Base-by-base conservation (phyloP, 2,113 vertebrate species). In the Mus spicilegus region DNA sequence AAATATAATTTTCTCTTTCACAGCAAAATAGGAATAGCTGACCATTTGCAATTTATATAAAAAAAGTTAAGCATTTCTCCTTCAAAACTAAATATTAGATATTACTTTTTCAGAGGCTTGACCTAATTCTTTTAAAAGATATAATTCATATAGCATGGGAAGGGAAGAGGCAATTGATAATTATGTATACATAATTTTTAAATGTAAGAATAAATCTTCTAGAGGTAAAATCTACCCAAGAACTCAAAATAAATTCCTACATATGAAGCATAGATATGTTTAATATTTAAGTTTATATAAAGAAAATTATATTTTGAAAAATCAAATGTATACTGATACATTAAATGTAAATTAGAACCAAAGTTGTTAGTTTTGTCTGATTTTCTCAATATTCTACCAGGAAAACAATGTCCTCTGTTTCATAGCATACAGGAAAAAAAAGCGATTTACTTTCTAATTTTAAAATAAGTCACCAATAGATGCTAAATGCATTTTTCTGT, bases 401-500 rank as follows among this genome's bases (percentile, higher is more conserved):
- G 8, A 89, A 26, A 77, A 26, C 75, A 8, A 54, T 70, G 30
- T 78, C 13, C 28, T 77, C 36, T 82, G 22, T 70, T 95, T 93
- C n/a, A 54, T 56, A 67, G n/a, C 88, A 46, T 76, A 36, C 24
- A 72, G 20, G 20, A 65, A n/a, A 91, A 20, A 28, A 91, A 24
- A 91, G 8, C 96, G 42, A 84, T 89, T 95, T 78, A 75, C 85
- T 87, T 92, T 85, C 84, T 8, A 93, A 13, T 87, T 84, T 94
- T 65, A 94, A 95, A 90, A 88, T 61, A 89, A 96, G 84, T 91
- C 42, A 93, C 51, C 42, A 20, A 72, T 91, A 96, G 95, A 92
- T 85, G 36, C 87, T 97, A 93, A 90, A 61, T 61, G 24, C 82
- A 49, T 69, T 95, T 97, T 93, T 92, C 36, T 54, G 65, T 87